Evolutionary conservation across 2,888 invertebrate genomes (phyloP).

Genomic region (Steinernema hermaphroditum): DNA sequence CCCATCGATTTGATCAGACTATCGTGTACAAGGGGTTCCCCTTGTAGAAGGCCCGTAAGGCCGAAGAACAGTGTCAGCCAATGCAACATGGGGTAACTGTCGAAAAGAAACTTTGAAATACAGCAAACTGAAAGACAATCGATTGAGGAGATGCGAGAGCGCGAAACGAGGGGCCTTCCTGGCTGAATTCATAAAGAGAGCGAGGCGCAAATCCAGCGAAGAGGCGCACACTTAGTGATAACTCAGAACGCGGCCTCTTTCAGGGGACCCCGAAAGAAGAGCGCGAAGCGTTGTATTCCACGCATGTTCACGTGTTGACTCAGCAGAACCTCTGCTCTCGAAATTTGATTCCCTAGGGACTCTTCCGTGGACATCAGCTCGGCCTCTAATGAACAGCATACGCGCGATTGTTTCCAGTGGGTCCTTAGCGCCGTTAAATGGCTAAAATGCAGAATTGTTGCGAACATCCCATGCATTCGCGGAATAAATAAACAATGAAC

Average conservation of each 20-base stretch:
- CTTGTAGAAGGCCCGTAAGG: not conserved
- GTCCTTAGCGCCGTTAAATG: not conserved
- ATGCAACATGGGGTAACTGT: not conserved
- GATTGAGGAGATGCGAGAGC: constrained; percentile 15
- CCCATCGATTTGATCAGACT: not conserved
- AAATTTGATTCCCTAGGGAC: constrained; percentile 25
- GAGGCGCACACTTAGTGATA: not conserved
- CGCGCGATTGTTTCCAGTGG: not conserved
- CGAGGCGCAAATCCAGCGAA: constrained; percentile 28
- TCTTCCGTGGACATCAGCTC: not conserved
- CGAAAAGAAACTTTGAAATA: not conserved
- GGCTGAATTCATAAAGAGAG: constrained; percentile 29
- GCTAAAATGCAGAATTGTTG: not conserved
- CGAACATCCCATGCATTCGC: not conserved
- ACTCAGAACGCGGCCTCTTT: not conserved
- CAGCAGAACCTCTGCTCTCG: constrained; percentile 4
- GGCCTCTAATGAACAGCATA: not conserved
- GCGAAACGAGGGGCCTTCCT: constrained; percentile 27
- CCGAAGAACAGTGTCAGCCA: not conserved
- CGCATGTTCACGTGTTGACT: not conserved
- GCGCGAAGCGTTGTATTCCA: not conserved
- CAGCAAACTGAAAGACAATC: constrained; percentile 12
- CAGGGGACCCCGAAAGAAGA: not conserved
- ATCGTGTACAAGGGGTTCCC: not conserved
- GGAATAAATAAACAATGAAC: constrained; percentile 15